Evolutionary conservation across 2,888 invertebrate species (phyloP), one percentile per base, ranked within the genome.

Genomic region (Palloptera scutellata): DNA sequence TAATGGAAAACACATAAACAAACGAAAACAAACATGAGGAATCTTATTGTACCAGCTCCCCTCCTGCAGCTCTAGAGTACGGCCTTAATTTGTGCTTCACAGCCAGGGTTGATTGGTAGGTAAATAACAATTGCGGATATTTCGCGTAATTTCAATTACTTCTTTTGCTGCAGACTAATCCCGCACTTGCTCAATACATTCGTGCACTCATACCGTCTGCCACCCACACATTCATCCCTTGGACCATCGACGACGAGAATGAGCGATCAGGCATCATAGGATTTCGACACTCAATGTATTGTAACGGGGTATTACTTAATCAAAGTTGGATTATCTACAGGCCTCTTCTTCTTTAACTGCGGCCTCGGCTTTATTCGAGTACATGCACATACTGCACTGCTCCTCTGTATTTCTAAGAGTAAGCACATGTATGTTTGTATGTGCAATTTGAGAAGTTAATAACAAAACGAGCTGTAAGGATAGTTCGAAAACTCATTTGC

Each of bases 251-350:
- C 10, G 45, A 43, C 51, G 48, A 58, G 61, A 66, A 53, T 13
- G 15, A 19, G 54, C 45, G 30, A 52, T 55, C 58, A 43, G 64
- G 66, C 66, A 70, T 64, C 68, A 70, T 60, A 62, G 77, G 81
- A 78, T 81, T 81, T 81, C 74, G 73, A 81, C 81, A 82, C 81
- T 79, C 79, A 78, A 71, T 74, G 77, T 72, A 72, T 72, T 72
- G 72, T 73, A 68, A 69, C 62, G 70, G 67, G 74, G 79, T 79
- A 82, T 81, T 81, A 79, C 80, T 81, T 81, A 82, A 81, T 81
- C 81, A 81, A 81, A 81, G 81, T 81, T 80, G 82, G 81, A 82
- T 81, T 81, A 81, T 80, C 81, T 76, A 19, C 57, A 40, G 61
- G 58, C 61, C 57, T 42, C 53, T 13, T 61, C 9, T n/a, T 53